Conservation (phyloP, 2,797 vertebrate species). For the Trachops cirrhosus region DNA sequence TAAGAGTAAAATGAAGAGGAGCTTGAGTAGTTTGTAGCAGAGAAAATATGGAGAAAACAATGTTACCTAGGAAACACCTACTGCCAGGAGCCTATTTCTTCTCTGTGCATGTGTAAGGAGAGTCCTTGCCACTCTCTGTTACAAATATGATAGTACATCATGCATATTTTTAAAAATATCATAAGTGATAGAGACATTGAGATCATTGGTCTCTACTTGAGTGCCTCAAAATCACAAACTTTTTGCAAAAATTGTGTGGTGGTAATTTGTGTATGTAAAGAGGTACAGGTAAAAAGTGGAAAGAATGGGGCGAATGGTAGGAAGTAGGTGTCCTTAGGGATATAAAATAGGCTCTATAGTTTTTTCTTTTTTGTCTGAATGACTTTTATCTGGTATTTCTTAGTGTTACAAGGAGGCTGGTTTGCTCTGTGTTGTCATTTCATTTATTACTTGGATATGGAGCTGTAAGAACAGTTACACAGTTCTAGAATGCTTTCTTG, state of each 20-base stretch:
- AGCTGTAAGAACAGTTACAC: not conserved
- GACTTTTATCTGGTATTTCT: not conserved
- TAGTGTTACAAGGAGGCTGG: not conserved
- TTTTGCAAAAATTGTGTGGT: conserved; percentile 5
- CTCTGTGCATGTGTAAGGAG: not conserved
- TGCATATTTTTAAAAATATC: not conserved
- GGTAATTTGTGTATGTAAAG: not conserved
- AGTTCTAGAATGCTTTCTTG: not conserved
- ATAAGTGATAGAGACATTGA: not conserved
- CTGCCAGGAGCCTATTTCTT: not conserved
- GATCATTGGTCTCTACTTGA: not conserved
- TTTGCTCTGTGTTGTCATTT: conserved; percentile 14
- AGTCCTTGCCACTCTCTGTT: not conserved
- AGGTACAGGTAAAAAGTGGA: conserved; percentile 3
- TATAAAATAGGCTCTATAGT: not conserved
- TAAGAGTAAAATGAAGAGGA: not conserved
- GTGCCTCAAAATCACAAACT: not conserved
- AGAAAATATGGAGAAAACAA: not conserved
- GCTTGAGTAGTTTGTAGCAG: not conserved
- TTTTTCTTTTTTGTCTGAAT: not conserved
- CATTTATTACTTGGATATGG: not conserved
- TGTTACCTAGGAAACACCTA: not conserved
- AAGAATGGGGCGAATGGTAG: not conserved
- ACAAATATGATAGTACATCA: not conserved
- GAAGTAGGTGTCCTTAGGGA: not conserved